Conservation (phyloP, 1,140 invertebrate genomes). For the Cryptotermes secundus region DNA sequence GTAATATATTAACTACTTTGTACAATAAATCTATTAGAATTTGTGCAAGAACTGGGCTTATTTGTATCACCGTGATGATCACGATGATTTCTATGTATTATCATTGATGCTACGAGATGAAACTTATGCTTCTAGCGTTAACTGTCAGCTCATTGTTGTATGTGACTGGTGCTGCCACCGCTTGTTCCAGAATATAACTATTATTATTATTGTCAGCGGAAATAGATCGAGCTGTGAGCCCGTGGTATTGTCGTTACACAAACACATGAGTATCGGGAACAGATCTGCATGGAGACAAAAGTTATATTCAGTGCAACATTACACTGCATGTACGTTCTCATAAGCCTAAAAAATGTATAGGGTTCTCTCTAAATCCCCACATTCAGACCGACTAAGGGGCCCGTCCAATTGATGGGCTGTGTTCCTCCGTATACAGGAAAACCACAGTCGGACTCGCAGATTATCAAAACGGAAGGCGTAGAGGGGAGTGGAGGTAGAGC, state of each 20-base stretch:
- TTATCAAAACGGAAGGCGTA: no score
- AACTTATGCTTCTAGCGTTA: neutral
- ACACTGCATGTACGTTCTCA: no score
- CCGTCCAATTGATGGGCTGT: no score
- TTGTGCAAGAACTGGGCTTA: neutral
- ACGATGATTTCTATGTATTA: neutral
- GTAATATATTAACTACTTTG: neutral
- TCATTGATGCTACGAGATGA: neutral
- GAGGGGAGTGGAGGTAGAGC: no score
- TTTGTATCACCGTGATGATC: neutral
- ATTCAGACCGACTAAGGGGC: no score
- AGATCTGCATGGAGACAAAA: neutral
- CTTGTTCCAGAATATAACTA: neutral
- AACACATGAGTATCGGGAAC: neutral
- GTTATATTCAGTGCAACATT: neutral
- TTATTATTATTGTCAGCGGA: neutral
- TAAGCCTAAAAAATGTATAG: no score
- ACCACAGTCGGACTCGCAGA: no score
- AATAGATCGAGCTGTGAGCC: neutral
- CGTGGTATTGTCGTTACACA: neutral
- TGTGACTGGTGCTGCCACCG: neutral
- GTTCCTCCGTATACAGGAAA: no score
- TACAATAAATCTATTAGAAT: neutral
- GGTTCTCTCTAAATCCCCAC: no score
- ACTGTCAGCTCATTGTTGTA: neutral